Conservation (phyloP, 1,140 invertebrate species). For the Drosophila navojoa region DNA sequence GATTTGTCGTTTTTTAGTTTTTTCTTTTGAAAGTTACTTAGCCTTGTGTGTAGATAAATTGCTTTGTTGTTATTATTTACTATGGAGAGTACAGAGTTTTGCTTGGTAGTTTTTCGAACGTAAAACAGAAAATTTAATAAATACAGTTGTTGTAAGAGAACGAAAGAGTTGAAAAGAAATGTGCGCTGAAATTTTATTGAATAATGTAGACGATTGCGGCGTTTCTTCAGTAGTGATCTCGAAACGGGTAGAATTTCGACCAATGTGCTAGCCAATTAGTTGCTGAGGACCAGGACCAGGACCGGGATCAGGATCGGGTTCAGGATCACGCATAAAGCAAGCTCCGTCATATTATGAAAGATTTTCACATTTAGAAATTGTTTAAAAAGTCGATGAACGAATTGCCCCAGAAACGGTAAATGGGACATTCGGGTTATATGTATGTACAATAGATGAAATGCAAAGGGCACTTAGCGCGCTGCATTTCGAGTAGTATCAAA, state of each 20-base stretch:
- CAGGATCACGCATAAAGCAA: constrained; percentile 50
- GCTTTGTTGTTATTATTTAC: constrained; percentile 63
- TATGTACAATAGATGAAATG: constrained; percentile 64
- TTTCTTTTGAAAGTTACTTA: constrained; percentile 62
- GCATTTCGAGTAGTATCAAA: constrained; percentile 22
- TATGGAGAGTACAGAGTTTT: constrained; percentile 75
- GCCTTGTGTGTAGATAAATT: constrained; percentile 76
- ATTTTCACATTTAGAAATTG: constrained; percentile 41
- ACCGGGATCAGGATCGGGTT: constrained; percentile 10
- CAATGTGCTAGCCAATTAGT: constrained; percentile 22
- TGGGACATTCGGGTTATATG: constrained; percentile 16
- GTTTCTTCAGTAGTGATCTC: constrained; percentile 48
- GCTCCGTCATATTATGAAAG: constrained; percentile 36
- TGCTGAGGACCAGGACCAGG: constrained; percentile 26
- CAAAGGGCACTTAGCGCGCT: constrained; percentile 56
- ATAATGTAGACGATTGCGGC: constrained; percentile 28
- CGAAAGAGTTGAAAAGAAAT: constrained; percentile 39
- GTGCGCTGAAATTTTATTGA: constrained; percentile 52
- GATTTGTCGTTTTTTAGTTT: constrained; percentile 21
- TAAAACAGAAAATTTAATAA: constrained; percentile 41
- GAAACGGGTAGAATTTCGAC: constrained; percentile 13
- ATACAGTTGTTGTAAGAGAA: constrained; percentile 35
- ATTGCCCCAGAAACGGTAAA: constrained; percentile 28
- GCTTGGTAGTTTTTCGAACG: constrained; percentile 38
- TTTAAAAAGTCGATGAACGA: constrained; percentile 34